Evolutionary conservation across 2,113 vertebrate species (phyloP), one percentile per base, ranked within the genome.

Genomic region (Burhinus bistriatus): DNA sequence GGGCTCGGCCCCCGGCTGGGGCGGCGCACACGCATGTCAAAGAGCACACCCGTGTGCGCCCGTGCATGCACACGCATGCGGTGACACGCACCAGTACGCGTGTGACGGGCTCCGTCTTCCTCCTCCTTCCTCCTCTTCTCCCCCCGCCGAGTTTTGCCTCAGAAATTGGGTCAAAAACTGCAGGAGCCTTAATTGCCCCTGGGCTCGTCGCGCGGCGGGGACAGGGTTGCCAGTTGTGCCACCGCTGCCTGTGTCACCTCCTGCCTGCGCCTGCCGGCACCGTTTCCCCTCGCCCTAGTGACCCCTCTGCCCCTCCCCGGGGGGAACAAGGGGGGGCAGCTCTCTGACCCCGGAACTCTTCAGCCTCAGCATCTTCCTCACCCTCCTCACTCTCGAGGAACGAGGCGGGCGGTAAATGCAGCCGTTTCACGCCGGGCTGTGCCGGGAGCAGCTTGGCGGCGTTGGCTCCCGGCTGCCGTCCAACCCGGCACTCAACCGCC

Each of bases 81-180:
- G 25, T 34, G 73, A 58, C 68, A 54, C 49, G 4, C 32, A 4
- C 15, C 27, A 10, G 44, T 40, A 38, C 72, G 20, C 5, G 27
- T 4, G 9, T 47, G 87, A 36, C 1, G 5, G 4, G 32, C 26
- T 73, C 58, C 4, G 8, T 6, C 54, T 76, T 76, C 80, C 70
- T 86, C 89, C 65, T 52, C 69, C 38, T 49, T 16, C 71, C 47
- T 57, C 47, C n/a, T 5, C 47, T 47, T 36, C 52, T 36, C 66
- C 72, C 45, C 62, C 30, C 30, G 1, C n/a, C 2, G 66, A 66
- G 47, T 85, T 92, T 85, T 5, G 70, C 96, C 83, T 6, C 51
- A 96, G 83, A 88, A 97, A 96, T 78, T 97, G 91, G 95, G 95
- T 94, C 95, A 94, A 75, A 88, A 87, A 40, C 90, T 40, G 8